Conservation (phyloP, 2,113 vertebrate genomes). For the Chionomys nivalis region DNA sequence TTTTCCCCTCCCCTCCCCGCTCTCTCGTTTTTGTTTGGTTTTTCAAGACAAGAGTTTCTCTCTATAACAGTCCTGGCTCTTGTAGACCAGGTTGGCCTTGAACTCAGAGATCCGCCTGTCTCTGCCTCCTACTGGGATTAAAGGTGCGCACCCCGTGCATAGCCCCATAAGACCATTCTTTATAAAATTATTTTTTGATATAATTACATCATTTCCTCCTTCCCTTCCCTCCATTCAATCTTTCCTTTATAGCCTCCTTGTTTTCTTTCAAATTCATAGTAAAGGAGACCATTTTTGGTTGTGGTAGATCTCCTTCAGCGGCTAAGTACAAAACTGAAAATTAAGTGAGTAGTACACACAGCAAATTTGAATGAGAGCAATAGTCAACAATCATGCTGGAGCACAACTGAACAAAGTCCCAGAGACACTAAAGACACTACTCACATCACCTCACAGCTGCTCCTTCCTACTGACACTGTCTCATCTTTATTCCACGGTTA, state of each 20-base stretch:
- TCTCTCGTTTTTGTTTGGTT: no score
- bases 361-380: conserved; percentile 35
- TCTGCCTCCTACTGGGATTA: no score
- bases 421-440: background rate
- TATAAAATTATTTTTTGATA: background rate
- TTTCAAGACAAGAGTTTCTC: no score
- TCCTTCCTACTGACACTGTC: background rate
- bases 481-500: conserved; percentile 26
- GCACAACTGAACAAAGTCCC: background rate
- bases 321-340: conserved; percentile 40
- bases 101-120: no score
- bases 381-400: background rate
- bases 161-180: background rate
- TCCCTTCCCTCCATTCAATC: background rate
- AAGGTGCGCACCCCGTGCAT: no score
- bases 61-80: no score
- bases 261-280: background rate
- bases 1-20: no score
- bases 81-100: no score
- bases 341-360: background rate
- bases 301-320: background rate
- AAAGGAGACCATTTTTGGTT: conserved; percentile 8
- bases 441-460: background rate
- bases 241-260: background rate
- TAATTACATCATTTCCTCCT: background rate